phyloP scores from a whole-genome alignment of 2,888 invertebrate genomes.

The Xiphydria camelus region DNA sequence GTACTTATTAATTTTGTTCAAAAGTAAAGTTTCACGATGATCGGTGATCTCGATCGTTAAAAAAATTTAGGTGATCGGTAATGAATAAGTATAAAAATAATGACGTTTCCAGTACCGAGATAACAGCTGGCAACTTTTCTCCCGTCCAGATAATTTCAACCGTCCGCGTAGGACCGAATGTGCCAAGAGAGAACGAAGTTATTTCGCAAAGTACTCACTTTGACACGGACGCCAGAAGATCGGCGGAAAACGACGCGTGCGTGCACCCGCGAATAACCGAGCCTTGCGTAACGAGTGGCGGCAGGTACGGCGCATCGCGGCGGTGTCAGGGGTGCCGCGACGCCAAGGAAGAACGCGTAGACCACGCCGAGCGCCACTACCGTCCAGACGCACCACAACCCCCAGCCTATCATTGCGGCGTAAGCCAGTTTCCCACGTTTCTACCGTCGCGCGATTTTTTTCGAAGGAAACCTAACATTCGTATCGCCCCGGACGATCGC shows the following conservation, averaged over 20 bases:
- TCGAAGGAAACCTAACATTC: too few relatives aligned
- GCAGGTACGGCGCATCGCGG: constrained; percentile 13
- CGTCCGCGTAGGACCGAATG: too few relatives aligned
- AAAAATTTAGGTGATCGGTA: too few relatives aligned
- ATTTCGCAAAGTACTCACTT: constrained; percentile 36
- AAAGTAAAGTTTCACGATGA: too few relatives aligned
- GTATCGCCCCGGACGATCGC: too few relatives aligned
- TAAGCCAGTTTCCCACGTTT: constrained; percentile 44
- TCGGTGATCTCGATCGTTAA: too few relatives aligned
- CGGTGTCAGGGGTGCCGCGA: constrained; percentile 38
- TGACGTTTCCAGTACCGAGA: too few relatives aligned
- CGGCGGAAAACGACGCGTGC: constrained; percentile 23
- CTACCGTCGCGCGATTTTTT: background rate
- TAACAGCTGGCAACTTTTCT: too few relatives aligned
- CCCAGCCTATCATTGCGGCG: constrained; percentile 41
- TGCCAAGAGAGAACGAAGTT: background rate
- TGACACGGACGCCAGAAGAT: constrained; percentile 25
- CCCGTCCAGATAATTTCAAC: too few relatives aligned
- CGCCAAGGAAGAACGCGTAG: constrained; percentile 47
- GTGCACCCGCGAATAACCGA: constrained; percentile 23
- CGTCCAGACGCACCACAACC: constrained; percentile 48
- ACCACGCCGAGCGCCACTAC: constrained; percentile 35
- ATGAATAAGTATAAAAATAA: too few relatives aligned
- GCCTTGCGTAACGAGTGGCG: constrained; percentile 21
- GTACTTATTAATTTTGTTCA: too few relatives aligned